These are phyloP conservation scores for Cardiocondyla obscurior DNA, from an alignment of 1,140 invertebrate species.

Conservation along the genomic window DNA sequence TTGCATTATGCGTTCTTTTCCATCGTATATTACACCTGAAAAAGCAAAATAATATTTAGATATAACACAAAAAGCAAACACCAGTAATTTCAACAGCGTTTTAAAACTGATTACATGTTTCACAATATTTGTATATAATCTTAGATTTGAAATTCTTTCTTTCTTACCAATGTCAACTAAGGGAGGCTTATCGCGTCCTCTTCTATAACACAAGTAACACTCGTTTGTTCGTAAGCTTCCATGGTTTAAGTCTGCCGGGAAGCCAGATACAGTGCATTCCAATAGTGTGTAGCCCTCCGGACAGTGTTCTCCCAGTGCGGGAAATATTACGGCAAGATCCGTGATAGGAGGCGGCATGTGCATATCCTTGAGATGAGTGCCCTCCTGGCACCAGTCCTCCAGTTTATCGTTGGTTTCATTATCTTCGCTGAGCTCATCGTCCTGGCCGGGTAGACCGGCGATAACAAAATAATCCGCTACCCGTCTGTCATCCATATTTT, in stretches of 20 bases:
- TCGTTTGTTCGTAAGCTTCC: conserved; percentile 96
- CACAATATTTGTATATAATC: not conserved
- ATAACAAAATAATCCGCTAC: conserved; percentile 98
- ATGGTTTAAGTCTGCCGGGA: conserved; percentile 97
- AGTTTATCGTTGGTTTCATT: conserved; percentile 85
- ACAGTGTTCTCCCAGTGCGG: conserved; percentile 92
- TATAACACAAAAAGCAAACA: not conserved
- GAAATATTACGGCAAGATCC: conserved; percentile 96
- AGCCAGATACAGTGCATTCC: conserved; percentile 93
- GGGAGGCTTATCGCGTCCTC: conserved; percentile 97
- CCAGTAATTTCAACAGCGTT: not conserved
- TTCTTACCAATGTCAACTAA: conserved; percentile 97
- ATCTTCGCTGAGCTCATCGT: conserved; percentile 74
- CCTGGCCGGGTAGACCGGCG: conserved; percentile 94
- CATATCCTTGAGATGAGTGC: conserved; percentile 90
- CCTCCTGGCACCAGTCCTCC: conserved; percentile 91
- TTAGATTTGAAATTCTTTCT: not conserved
- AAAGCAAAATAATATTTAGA: conserved; percentile 62
- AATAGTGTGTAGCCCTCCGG: conserved; percentile 93
- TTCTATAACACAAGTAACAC: conserved; percentile 95
- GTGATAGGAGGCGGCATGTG: conserved; percentile 95
- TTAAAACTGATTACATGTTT: not conserved
- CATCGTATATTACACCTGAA: conserved; percentile 95
- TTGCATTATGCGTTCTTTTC: conserved; percentile 95
- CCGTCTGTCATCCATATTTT: conserved; percentile 90